Conservation (phyloP, 1,140 invertebrate species). For the Ips nitidus region DNA sequence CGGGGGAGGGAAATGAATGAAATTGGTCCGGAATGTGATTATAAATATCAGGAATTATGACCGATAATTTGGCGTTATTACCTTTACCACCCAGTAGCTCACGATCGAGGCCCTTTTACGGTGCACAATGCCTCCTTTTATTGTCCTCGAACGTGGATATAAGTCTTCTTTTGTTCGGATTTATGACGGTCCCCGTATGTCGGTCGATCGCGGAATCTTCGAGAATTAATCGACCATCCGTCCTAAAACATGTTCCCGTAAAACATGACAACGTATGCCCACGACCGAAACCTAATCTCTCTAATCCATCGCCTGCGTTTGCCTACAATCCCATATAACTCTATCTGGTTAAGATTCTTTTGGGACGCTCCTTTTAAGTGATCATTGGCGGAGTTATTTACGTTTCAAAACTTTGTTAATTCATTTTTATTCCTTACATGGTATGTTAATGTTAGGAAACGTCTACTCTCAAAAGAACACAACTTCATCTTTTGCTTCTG, state of each 20-base stretch:
- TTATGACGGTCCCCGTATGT: conserved; percentile 22
- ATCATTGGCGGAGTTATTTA: neutral
- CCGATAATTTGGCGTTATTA: conserved; percentile 32
- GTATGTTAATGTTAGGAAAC: too few species aligned
- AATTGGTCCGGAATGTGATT: conserved; percentile 18
- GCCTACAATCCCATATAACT: conserved; percentile 27
- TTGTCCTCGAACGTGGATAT: conserved; percentile 23
- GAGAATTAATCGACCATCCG: neutral
- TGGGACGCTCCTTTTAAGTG: conserved; percentile 8
- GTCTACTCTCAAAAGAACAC: too few species aligned
- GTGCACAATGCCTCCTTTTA: conserved; percentile 32
- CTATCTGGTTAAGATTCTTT: conserved; percentile 22
- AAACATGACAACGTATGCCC: conserved; percentile 15
- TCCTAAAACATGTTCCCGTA: conserved; percentile 20
- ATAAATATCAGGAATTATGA: conserved; percentile 21
- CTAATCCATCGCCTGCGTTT: conserved; percentile 25
- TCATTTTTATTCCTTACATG: too few species aligned
- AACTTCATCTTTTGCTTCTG: neutral
- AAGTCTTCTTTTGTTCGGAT: conserved; percentile 32
- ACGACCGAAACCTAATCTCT: conserved; percentile 21
- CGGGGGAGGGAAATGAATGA: conserved; percentile 5
- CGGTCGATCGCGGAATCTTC: neutral
- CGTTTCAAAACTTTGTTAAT: too few species aligned
- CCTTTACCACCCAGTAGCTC: conserved; percentile 33
- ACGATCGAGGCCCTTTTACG: conserved; percentile 31